Evolutionary conservation across 2,113 vertebrate species (phyloP), one percentile per base, ranked within the genome.

Genomic region (Isurus oxyrinchus): DNA sequence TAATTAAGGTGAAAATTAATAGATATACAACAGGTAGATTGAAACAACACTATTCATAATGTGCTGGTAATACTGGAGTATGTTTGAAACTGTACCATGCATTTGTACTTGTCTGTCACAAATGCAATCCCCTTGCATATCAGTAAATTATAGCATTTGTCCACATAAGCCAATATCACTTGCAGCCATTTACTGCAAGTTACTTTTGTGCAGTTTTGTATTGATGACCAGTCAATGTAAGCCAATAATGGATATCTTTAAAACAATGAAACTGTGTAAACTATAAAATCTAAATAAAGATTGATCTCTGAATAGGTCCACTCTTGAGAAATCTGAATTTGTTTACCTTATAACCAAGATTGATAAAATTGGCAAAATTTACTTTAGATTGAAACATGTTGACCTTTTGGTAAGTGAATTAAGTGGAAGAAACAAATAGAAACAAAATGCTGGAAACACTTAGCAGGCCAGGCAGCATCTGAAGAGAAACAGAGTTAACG

Each of bases 211-310:
- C 67, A 72, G 94, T 95, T 95, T 95, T 95, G 63, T 72, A 53
- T 53, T 69, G 44, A 44, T 95, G 44, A 95, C 49, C 67, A 95
- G 67, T 72, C 44, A 95, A 53, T 53, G 69, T 95, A 95, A 95
- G 67, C 66, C 66, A 95, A 95, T 95, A 95, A 95, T 95, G 94
- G 94, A 72, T 76, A 55, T 95, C 94, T 55, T 69, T 95, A 69
- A 95, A 95, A 72, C 66, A 8, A 8, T 95, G 66, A n/a, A 69
- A 95, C n/a, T 49, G 61, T 95, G 44, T 95, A 95, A 53, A 72
- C 63, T 55, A 44, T 94, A 61, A 66, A 95, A 95, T 72, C 63
- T 72, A 95, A 95, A 95, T 95, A 95, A 95, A 95, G 94, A 95
- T 95, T 69, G 63, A 95, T 95, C 69, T 72, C 67, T 95, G 67